These are phyloP conservation scores for Dicyrtoma fusca DNA, from an alignment of 2,888 invertebrate genomes.

Conservation along the genomic window DNA sequence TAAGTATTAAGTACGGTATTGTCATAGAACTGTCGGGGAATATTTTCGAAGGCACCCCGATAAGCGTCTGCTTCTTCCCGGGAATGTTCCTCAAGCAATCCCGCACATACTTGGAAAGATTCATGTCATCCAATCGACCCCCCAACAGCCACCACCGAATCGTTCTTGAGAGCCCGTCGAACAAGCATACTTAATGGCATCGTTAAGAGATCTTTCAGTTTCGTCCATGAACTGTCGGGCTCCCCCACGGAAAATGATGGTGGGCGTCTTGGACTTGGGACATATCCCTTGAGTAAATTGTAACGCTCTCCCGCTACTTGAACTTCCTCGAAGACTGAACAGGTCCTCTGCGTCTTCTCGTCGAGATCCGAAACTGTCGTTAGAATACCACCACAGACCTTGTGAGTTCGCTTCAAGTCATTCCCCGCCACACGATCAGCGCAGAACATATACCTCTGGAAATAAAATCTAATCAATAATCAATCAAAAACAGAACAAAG, in stretches of 20 bases:
- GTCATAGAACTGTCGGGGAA: slow-evolving; percentile 96
- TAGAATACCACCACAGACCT: slow-evolving; percentile 97
- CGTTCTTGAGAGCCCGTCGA: slow-evolving; percentile 93
- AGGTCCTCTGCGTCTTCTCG: slow-evolving; percentile 78
- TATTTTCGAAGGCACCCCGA: slow-evolving; percentile 94
- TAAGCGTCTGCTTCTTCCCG: slow-evolving; percentile 91
- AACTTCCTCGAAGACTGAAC: slow-evolving; percentile 84
- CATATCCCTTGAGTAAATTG: slow-evolving; percentile 82
- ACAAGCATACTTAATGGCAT: slow-evolving; percentile 99
- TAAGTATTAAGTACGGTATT: too few species aligned
- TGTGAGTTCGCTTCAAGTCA: slow-evolving; percentile 91
- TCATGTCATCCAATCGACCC: slow-evolving; percentile 99
- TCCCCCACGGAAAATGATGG: slow-evolving; percentile 91
- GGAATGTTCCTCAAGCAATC: slow-evolving; percentile 88
- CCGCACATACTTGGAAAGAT: slow-evolving; percentile 85
- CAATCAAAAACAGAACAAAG: too few species aligned
- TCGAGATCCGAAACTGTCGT: slow-evolving; percentile 84
- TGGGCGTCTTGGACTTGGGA: slow-evolving; percentile 91
- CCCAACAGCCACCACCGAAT: slow-evolving; percentile 96
- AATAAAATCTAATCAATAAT: too few species aligned
- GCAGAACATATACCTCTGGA: slow-evolving; percentile 98
- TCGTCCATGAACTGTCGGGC: slow-evolving; percentile 99
- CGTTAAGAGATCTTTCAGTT: slow-evolving; percentile 96
- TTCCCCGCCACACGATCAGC: slow-evolving; percentile 97
- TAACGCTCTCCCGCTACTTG: slow-evolving; percentile 90